Conservation (phyloP, 2,797 vertebrate species). For the Notolabrus celidotus region DNA sequence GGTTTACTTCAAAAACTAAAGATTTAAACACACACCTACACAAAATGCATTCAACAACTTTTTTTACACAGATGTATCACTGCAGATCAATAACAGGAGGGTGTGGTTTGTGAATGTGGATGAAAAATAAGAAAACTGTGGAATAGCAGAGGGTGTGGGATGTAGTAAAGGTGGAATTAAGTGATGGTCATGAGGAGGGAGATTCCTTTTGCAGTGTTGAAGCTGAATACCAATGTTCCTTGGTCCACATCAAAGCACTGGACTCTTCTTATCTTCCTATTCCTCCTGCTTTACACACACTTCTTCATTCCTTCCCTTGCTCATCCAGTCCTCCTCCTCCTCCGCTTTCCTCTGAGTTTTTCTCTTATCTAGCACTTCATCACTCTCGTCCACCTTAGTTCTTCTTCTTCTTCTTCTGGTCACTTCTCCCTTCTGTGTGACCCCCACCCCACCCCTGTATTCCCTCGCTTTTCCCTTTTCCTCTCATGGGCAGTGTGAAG, state of each 20-base stretch:
- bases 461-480: constrained; percentile 37
- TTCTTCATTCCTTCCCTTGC: constrained; percentile 45
- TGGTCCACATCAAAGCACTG: constrained; percentile 75
- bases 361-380: constrained; percentile 38
- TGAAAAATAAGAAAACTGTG: constrained; percentile 12
- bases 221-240: constrained; percentile 75
- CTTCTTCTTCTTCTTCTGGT: constrained; percentile 10
- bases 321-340: constrained; percentile 31
- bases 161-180: constrained; percentile 15
- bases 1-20: not conserved
- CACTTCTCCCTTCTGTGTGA: constrained; percentile 25
- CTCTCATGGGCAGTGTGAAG: constrained; percentile 42
- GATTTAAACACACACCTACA: not conserved
- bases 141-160: not conserved
- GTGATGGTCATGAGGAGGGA: constrained; percentile 18
- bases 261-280: constrained; percentile 55
- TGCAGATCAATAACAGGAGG: constrained; percentile 13
- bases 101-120: not conserved
- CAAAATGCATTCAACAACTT: not conserved
- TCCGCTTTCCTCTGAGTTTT: constrained; percentile 31
- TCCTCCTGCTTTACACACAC: constrained; percentile 34
- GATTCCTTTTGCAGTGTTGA: constrained; percentile 43
- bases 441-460: constrained; percentile 14
- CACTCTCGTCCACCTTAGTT: constrained; percentile 8
- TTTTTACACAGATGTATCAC: constrained; percentile 18